Percentiles rank a stretch among this genome's conserved stretches.
Conservation (phyloP, 2,797 vertebrate species). For the Enteromius argenteus region DNA sequence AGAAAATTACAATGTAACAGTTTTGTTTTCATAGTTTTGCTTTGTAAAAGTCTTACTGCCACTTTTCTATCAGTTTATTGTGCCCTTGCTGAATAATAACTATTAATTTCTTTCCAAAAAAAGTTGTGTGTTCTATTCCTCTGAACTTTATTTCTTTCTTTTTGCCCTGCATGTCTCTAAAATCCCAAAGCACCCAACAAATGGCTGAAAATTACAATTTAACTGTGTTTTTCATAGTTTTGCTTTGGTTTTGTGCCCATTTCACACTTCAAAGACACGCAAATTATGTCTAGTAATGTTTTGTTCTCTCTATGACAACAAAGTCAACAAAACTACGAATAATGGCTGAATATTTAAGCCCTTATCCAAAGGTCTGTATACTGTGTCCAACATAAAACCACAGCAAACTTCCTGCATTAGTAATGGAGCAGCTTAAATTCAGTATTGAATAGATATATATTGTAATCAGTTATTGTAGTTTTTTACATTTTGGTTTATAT, state of each 20-base stretch:
- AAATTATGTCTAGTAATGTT: constrained; percentile 3
- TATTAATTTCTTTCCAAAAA: no score
- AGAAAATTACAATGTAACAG: no score
- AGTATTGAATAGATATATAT: not conserved
- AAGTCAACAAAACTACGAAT: constrained; percentile 8
- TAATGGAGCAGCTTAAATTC: not conserved
- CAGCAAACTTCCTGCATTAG: not conserved
- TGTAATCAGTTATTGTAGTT: not conserved
- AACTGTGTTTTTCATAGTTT: not conserved
- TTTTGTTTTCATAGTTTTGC: no score
- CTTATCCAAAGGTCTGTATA: not conserved
- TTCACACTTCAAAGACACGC: constrained; percentile 17
- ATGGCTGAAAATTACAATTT: not conserved
- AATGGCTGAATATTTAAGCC: not conserved
- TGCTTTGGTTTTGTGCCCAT: not conserved
- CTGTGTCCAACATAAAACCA: not conserved
- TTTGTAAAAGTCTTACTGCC: no score
- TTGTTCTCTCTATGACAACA: constrained; percentile 14
- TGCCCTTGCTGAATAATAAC: no score
- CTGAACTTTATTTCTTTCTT: not conserved
- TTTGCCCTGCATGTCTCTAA: not conserved
- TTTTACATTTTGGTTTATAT: not conserved
- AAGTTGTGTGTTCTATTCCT: not conserved
- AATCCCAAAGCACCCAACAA: constrained; percentile 13
- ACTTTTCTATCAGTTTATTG: no score